These are phyloP conservation scores for Argyresthia albistria DNA, from an alignment of 2,888 invertebrate species.

Conservation along the genomic window DNA sequence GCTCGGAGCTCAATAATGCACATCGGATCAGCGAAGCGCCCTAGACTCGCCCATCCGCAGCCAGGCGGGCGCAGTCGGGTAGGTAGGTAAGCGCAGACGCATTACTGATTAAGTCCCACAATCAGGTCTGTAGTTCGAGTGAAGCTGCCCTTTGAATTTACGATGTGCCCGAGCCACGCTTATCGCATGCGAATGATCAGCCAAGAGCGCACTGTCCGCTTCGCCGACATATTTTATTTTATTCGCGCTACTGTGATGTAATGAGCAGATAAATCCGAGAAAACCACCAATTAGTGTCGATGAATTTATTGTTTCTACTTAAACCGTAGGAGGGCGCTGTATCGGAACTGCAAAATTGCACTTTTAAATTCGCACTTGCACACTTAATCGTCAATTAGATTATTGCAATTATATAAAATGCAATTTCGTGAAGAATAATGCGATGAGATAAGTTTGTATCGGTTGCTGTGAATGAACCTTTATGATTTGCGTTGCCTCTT, in stretches of 20 bases:
- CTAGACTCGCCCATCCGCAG: slow-evolving; percentile 5
- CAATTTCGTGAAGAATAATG: slow-evolving; percentile 32
- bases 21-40: no score
- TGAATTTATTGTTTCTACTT: slow-evolving; percentile 73
- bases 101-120: slow-evolving; percentile 62
- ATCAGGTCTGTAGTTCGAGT: slow-evolving; percentile 68
- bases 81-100: slow-evolving; percentile 34
- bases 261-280: slow-evolving; percentile 73
- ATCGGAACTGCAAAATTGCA: slow-evolving; percentile 61
- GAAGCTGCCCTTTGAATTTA: slow-evolving; percentile 68
- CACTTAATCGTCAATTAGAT: slow-evolving; percentile 51
- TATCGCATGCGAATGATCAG: slow-evolving; percentile 72
- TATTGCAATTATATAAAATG: slow-evolving; percentile 36
- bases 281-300: slow-evolving; percentile 74
- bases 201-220: slow-evolving; percentile 61
- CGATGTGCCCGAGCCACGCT: slow-evolving; percentile 70
- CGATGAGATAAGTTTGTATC: slow-evolving; percentile 3
- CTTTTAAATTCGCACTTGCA: slow-evolving; percentile 48
- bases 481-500: no score
- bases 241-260: slow-evolving; percentile 73
- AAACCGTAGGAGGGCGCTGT: slow-evolving; percentile 68
- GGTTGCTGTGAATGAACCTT: no score
- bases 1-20: no score
- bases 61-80: slow-evolving; percentile 12
- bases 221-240: slow-evolving; percentile 71